A percentile compares a stretch with the other conserved stretches of the same genome.
These are phyloP conservation scores for Psephotus haematonotus DNA, from an alignment of 2,113 vertebrate genomes.

Conservation along the genomic window DNA sequence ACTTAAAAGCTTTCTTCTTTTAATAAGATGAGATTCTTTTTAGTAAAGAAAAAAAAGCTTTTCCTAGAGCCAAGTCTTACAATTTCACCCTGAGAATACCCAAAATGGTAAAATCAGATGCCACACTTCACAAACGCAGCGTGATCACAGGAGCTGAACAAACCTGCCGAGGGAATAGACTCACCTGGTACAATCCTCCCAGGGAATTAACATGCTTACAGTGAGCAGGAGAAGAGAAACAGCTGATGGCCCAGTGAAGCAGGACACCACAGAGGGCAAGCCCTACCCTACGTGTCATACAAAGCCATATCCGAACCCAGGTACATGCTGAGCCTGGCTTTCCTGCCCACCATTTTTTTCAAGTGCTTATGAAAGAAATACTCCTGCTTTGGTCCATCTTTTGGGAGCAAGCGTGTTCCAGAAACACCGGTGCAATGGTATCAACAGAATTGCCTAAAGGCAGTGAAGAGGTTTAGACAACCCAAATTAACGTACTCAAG, in stretches of 20 bases:
- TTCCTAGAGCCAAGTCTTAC: not conserved
- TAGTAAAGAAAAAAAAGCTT: not conserved
- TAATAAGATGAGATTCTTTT: not conserved
- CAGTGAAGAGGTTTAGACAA: not conserved
- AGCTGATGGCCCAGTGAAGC: not conserved
- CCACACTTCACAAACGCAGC: not conserved
- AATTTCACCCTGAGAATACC: conserved; percentile 33
- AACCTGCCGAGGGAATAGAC: not conserved
- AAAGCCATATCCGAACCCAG: not conserved
- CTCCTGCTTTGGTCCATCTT: not conserved
- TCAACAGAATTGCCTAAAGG: not conserved
- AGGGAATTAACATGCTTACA: accelerated
- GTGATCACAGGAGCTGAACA: not conserved
- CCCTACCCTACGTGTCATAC: accelerated
- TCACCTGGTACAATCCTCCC: not conserved
- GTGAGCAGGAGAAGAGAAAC: not conserved
- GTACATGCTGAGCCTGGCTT: not conserved
- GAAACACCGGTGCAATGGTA: not conserved
- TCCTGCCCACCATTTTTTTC: not conserved
- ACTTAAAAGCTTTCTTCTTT: not conserved
- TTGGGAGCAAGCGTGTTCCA: not conserved
- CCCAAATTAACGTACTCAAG: not conserved
- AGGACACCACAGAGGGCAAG: not conserved
- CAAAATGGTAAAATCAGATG: not conserved
- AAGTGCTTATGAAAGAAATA: not conserved